Conservation (phyloP, 2,888 invertebrate species). For the Drosophila prostipennis region DNA sequence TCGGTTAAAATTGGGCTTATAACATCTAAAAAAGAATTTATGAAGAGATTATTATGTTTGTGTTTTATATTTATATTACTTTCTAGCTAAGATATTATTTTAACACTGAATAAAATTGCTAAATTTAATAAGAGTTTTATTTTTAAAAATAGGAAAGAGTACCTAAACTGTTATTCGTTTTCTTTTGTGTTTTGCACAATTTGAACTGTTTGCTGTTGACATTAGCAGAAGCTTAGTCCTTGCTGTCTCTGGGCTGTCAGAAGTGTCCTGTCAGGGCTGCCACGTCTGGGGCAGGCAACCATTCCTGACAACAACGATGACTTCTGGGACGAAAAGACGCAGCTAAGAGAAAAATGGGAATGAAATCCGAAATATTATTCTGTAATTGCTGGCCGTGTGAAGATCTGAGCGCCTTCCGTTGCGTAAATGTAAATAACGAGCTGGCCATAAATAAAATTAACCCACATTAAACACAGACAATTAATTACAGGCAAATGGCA, state of each 20-base stretch:
- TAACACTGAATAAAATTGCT: too few relatives aligned
- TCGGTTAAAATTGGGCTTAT: too few relatives aligned
- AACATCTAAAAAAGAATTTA: too few relatives aligned
- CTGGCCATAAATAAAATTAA: slow-evolving; percentile 79
- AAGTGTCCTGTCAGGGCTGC: slow-evolving; percentile 75
- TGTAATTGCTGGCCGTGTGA: slow-evolving; percentile 71
- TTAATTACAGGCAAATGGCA: slow-evolving; percentile 70
- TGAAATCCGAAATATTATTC: slow-evolving; percentile 57
- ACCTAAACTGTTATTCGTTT: neutral
- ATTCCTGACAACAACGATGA: slow-evolving; percentile 29
- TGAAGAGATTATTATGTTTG: too few relatives aligned
- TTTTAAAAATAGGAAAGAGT: slow-evolving; percentile 2
- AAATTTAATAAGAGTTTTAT: too few relatives aligned
- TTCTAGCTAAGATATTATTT: too few relatives aligned
- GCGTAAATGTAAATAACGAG: slow-evolving; percentile 65
- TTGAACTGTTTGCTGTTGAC: slow-evolving; percentile 78
- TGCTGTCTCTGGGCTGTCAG: slow-evolving; percentile 68
- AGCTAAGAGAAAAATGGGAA: slow-evolving; percentile 17
- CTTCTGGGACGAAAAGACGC: slow-evolving; percentile 6
- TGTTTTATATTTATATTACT: too few relatives aligned
- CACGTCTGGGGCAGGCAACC: slow-evolving; percentile 42
- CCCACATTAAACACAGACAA: slow-evolving; percentile 77
- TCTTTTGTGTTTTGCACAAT: slow-evolving; percentile 34
- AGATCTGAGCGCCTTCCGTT: slow-evolving; percentile 27
- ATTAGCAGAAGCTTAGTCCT: slow-evolving; percentile 79